phyloP scores from a whole-genome alignment of 2,888 invertebrate species.

The Cataglyphis altisquamis region DNA sequence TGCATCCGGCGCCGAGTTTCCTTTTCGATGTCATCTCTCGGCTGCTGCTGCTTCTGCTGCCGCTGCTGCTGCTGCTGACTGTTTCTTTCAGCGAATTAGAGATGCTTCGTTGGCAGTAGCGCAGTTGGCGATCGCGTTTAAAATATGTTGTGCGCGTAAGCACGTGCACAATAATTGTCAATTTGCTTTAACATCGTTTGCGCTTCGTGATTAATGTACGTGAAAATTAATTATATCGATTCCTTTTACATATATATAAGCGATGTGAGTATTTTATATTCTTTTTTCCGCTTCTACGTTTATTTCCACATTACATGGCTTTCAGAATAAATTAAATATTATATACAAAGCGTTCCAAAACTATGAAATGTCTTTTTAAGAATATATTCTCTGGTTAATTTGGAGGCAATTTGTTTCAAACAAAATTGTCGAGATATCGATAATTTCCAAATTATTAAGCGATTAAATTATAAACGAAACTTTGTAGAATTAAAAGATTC shows the following conservation, averaged over 20 bases:
- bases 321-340: background rate
- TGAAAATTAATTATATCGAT: constrained; percentile 24
- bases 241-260: background rate
- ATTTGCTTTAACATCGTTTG: background rate
- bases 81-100: constrained; percentile 69
- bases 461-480: background rate
- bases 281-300: background rate
- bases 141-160: constrained; percentile 4
- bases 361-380: background rate
- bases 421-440: background rate
- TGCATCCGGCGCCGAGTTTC: constrained; percentile 58
- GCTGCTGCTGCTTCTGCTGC: constrained; percentile 22
- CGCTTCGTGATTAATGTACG: background rate
- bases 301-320: background rate
- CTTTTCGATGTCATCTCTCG: constrained; percentile 64
- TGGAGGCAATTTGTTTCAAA: background rate
- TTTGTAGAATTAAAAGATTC: background rate
- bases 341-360: background rate
- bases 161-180: background rate
- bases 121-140: constrained; percentile 2
- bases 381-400: background rate
- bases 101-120: constrained; percentile 34
- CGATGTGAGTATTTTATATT: background rate
- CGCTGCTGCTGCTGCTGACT: constrained; percentile 75
- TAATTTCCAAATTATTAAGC: background rate